phyloP scores from a whole-genome alignment of 1,140 invertebrate genomes.

The Eupristina koningsbergeri region DNA sequence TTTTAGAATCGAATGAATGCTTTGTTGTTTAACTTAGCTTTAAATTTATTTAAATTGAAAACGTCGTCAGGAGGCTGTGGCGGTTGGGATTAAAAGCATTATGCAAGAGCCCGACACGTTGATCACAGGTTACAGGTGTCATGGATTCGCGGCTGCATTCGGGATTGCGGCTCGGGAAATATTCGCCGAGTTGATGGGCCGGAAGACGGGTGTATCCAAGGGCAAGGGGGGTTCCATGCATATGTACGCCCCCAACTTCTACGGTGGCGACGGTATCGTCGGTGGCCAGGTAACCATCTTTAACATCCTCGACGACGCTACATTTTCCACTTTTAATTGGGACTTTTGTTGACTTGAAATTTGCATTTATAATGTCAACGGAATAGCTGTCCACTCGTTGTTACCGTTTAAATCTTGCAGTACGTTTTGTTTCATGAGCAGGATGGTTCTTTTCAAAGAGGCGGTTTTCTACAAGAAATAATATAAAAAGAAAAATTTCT shows the following conservation, averaged over 20 bases:
- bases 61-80: constrained; percentile 56
- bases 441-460: too few species aligned
- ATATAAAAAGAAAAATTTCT: too few species aligned
- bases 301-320: not conserved
- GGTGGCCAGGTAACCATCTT: constrained; percentile 67
- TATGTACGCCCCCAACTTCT: constrained; percentile 79
- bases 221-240: constrained; percentile 83
- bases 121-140: constrained; percentile 79
- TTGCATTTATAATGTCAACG: too few species aligned
- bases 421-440: too few species aligned
- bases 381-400: too few species aligned
- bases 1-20: too few species aligned
- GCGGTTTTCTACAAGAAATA: too few species aligned
- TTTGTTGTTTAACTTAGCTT: too few species aligned
- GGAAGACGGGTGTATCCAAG: constrained; percentile 76
- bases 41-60: too few species aligned
- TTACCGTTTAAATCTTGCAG: too few species aligned
- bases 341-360: too few species aligned
- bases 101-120: constrained; percentile 50
- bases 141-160: constrained; percentile 80
- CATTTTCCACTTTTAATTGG: too few species aligned
- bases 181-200: constrained; percentile 80
- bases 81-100: constrained; percentile 48
- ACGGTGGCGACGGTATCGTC: constrained; percentile 86
- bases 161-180: constrained; percentile 75